Conservation (phyloP, 2,797 vertebrate genomes). For the Halcyon leucocephala region DNA sequence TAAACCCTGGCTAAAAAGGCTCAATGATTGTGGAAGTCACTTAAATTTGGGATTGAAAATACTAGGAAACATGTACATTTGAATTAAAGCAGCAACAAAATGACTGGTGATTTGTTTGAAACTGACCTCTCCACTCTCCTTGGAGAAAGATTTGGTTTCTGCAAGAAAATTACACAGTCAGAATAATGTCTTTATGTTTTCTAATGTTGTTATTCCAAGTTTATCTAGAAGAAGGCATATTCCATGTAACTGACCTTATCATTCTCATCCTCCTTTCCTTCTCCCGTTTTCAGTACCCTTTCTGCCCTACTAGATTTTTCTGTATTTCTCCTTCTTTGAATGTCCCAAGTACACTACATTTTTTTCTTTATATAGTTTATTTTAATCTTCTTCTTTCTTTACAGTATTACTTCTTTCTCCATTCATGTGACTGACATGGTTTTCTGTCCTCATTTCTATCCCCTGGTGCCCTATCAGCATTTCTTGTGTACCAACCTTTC, state of each 20-base stretch:
- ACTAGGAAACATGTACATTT: not conserved
- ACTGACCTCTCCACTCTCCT: not conserved
- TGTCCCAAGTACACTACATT: not conserved
- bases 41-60: not conserved
- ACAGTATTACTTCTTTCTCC: not conserved
- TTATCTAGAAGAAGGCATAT: not conserved
- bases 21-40: not conserved
- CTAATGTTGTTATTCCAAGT: not conserved
- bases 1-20: not conserved
- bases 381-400: not conserved
- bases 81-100: not conserved
- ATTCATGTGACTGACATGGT: not conserved
- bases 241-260: not conserved
- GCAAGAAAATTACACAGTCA: not conserved
- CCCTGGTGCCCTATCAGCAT: not conserved
- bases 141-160: not conserved
- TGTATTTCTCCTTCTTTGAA: not conserved
- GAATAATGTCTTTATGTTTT: not conserved
- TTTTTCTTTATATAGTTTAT: not conserved
- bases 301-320: not conserved
- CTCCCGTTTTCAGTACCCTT: not conserved
- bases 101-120: not conserved
- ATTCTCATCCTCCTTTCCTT: not conserved
- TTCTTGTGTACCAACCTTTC: not conserved
- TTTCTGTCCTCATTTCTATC: not conserved